phyloP scores from a whole-genome alignment of 1,140 invertebrate species.

The Drosophila funebris region DNA sequence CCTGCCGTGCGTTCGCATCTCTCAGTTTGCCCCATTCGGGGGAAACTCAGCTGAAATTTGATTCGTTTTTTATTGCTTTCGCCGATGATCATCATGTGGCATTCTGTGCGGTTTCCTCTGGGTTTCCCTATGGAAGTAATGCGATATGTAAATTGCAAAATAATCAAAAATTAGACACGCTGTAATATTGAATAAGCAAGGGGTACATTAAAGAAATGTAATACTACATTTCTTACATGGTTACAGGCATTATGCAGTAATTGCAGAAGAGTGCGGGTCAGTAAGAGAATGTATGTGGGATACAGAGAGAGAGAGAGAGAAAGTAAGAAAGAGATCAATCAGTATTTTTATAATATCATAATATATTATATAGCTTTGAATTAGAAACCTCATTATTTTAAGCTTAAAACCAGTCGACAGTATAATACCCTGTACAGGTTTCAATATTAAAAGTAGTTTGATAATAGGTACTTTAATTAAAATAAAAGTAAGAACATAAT shows the following conservation, averaged over 20 bases:
- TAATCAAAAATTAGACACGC: conserved; percentile 62
- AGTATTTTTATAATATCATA: too few relatives aligned
- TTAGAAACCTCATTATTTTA: too few relatives aligned
- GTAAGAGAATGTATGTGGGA: too few relatives aligned
- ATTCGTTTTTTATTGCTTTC: conserved; percentile 22
- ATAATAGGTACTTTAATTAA: too few relatives aligned
- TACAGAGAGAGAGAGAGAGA: too few relatives aligned
- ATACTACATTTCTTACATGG: neutral
- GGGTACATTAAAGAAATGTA: neutral
- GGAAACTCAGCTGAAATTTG: conserved; percentile 16
- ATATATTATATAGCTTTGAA: too few relatives aligned
- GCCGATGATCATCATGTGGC: conserved; percentile 23
- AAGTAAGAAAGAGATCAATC: too few relatives aligned
- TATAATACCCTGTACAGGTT: too few relatives aligned
- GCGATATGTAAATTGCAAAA: conserved; percentile 61
- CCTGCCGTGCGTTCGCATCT: conserved; percentile 36
- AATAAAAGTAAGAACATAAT: too few relatives aligned
- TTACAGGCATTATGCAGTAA: neutral
- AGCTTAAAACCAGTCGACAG: too few relatives aligned
- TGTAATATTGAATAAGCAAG: neutral
- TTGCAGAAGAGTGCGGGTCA: neutral
- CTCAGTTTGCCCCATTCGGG: neutral
- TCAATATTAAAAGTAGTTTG: too few relatives aligned
- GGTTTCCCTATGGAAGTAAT: conserved; percentile 22
- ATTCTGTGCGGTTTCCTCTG: conserved; percentile 6